Base-by-base conservation (phyloP, 35 echinoderm and acorn worm species). In the Apostichopus californicus region DNA sequence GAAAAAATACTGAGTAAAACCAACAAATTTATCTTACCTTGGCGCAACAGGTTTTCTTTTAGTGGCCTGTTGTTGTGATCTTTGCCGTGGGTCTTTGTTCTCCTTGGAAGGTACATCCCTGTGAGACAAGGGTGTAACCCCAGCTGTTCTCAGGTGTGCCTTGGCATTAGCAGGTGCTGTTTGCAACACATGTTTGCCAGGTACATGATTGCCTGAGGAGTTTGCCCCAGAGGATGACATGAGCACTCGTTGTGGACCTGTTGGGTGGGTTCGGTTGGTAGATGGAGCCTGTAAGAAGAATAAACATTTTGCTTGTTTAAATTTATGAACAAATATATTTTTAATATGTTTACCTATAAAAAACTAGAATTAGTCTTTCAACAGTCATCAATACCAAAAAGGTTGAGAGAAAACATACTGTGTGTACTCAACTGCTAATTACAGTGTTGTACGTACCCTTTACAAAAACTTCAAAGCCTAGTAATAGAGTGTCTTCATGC, bases 231-330 rank as follows among this genome's bases (percentile, higher is more conserved):
- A 85, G 2, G 81, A 58, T 5, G 81, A 18, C 54, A 85, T 24
- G 13, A 58, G 57, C 28, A 85, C 81, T 58, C 81, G 57, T 59
- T 85, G 55, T 20, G 81, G 81, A 5, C 81, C 81, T n/a, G 81
- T 52, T 58, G 81, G 28, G 55, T 56, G 18, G 55, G 81, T 21
- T 8, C 81, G 81, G 56, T 85, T 85, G 54, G 81, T 59, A 1
- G 81, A 85, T 22, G 81, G 81, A 9, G 57, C 81, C 81, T 85
- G 58, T 55, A 59, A 85, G 57, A 17, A 0, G 34, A 46, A 46
- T 46, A 46, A 2, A 46, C 34, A 46, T 46, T 46, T 46, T 46
- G 3, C 26, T 28, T 46, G 34, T 46, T 46, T 46, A 46, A 46
- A 46, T 46, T 46, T 1, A 34, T 2, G 28, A 34, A 34, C 24